These are phyloP conservation scores for Tetragnatha versicolor DNA, from an alignment of 1,140 invertebrate species.

Conservation along the genomic window DNA sequence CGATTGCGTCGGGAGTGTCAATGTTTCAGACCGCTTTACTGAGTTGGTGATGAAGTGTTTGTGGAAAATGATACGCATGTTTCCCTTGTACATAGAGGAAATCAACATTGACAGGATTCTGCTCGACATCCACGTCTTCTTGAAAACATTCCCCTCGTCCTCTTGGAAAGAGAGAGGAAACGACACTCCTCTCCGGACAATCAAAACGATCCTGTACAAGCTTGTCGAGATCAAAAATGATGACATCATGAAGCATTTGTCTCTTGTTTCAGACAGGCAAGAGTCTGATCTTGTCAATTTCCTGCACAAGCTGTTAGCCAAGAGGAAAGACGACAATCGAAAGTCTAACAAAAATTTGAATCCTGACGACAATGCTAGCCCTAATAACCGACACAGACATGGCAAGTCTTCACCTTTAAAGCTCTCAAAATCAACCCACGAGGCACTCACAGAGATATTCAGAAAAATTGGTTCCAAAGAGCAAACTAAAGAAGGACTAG, in stretches of 20 bases:
- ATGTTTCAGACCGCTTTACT: constrained; percentile 73
- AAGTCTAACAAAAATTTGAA: constrained; percentile 31
- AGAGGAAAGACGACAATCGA: constrained; percentile 37
- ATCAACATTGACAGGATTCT: constrained; percentile 82
- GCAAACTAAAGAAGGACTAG: constrained; percentile 85
- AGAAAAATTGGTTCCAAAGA: constrained; percentile 90
- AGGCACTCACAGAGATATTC: constrained; percentile 87
- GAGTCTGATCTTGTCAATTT: constrained; percentile 84
- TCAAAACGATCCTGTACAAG: constrained; percentile 90
- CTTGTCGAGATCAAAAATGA: constrained; percentile 70
- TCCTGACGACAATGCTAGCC: constrained; percentile 59
- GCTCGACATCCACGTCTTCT: constrained; percentile 84
- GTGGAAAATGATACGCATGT: constrained; percentile 84
- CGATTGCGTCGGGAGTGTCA: constrained; percentile 74
- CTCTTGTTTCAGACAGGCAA: constrained; percentile 77
- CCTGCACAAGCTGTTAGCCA: constrained; percentile 75
- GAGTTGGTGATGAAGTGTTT: constrained; percentile 87
- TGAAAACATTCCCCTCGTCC: constrained; percentile 79
- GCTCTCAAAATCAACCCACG: constrained; percentile 78
- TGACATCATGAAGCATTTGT: constrained; percentile 77
- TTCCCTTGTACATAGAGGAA: constrained; percentile 77
- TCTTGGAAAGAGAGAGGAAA: constrained; percentile 79
- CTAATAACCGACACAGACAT: constrained; percentile 59
- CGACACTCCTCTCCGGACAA: constrained; percentile 83
- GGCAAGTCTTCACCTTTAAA: constrained; percentile 62